phyloP scores from a whole-genome alignment of 1,140 invertebrate genomes.

The Mamestra configurata region DNA sequence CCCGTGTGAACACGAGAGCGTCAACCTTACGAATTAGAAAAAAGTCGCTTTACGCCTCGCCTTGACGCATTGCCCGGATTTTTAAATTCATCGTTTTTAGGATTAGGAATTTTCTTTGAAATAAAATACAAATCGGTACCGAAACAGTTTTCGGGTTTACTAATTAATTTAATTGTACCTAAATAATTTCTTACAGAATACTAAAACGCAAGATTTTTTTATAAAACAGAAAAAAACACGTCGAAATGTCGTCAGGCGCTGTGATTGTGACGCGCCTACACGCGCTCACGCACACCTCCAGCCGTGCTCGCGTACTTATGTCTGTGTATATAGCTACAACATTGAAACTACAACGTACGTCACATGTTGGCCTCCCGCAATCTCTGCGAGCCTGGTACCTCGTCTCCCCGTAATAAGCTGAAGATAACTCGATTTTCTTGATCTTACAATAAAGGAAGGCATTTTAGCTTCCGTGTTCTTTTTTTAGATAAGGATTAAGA shows the following conservation, averaged over 20 bases:
- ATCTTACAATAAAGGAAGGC: conserved; percentile 73
- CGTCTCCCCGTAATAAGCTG: conserved; percentile 86
- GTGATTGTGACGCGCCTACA: conserved; percentile 79
- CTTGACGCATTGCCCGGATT: conserved; percentile 59
- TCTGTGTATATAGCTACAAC: conserved; percentile 63
- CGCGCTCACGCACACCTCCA: conserved; percentile 74
- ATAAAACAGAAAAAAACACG: conserved; percentile 64
- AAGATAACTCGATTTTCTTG: conserved; percentile 86
- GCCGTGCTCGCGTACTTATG: conserved; percentile 63
- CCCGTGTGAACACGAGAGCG: conserved; percentile 82
- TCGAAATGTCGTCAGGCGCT: conserved; percentile 77
- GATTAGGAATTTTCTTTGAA: conserved; percentile 25
- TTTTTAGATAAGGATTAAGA: conserved; percentile 48
- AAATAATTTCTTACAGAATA: not conserved
- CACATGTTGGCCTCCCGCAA: conserved; percentile 77
- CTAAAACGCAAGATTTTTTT: conserved; percentile 34
- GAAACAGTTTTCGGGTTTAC: not conserved
- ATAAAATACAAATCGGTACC: conserved; percentile 29
- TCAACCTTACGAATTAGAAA: conserved; percentile 86
- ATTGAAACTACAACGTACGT: conserved; percentile 78
- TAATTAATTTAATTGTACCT: not conserved
- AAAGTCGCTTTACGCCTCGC: conserved; percentile 76
- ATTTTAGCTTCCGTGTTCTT: conserved; percentile 79
- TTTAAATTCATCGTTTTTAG: conserved; percentile 47
- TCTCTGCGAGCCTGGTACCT: conserved; percentile 82